Conservation (phyloP, 2,888 invertebrate species). For the Erpobdella octoculata region DNA sequence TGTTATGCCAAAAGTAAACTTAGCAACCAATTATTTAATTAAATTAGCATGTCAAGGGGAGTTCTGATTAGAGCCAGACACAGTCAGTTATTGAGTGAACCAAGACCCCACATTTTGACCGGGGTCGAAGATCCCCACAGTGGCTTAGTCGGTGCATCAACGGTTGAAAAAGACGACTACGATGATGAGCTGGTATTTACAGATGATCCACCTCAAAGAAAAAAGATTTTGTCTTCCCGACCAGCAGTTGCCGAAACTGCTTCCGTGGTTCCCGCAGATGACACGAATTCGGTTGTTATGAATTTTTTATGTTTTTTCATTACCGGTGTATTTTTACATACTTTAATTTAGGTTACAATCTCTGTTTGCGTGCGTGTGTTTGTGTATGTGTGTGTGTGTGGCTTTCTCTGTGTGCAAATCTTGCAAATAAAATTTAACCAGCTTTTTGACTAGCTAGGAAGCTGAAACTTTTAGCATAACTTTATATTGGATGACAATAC, state of each 20-base stretch:
- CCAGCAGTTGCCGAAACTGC: neutral
- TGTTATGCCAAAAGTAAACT: too few species aligned
- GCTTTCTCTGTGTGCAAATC: too few species aligned
- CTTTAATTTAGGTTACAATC: too few species aligned
- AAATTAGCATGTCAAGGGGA: slow-evolving; percentile 21
- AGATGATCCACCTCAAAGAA: neutral
- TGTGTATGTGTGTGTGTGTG: too few species aligned
- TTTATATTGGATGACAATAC: too few species aligned
- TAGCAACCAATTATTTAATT: too few species aligned
- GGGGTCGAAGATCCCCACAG: slow-evolving; percentile 24
- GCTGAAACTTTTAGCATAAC: too few species aligned
- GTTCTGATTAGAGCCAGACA: neutral
- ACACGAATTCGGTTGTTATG: neutral
- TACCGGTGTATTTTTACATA: neutral
- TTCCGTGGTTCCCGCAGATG: neutral
- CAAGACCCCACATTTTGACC: slow-evolving; percentile 25
- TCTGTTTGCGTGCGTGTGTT: too few species aligned
- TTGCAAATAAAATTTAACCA: too few species aligned
- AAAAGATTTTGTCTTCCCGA: neutral
- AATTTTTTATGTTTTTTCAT: neutral
- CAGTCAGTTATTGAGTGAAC: slow-evolving; percentile 19
- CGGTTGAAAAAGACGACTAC: slow-evolving; percentile 15
- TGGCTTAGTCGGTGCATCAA: slow-evolving; percentile 1
- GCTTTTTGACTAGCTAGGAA: too few species aligned
- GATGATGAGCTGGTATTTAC: slow-evolving; percentile 3